Evolutionary conservation across 2,888 invertebrate genomes (phyloP), one percentile per base, ranked within the genome.

Genomic region (Eilema griseolum): DNA sequence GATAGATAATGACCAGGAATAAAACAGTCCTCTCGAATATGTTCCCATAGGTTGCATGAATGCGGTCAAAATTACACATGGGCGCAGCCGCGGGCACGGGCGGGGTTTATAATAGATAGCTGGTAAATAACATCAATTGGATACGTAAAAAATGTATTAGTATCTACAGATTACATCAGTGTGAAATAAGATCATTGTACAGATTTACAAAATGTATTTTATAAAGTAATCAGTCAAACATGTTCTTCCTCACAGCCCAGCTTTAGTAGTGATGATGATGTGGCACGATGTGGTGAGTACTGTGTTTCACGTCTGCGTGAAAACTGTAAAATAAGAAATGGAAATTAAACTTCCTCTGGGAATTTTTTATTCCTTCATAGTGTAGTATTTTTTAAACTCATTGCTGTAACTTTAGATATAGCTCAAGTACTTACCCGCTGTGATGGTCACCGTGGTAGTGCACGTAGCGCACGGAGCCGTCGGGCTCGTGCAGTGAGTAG

Each of bases 401-500:
- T 16, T n/a, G 57, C 24, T 24, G 23, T 24, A 14, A 24, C 1
- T 24, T 24, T 3, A 2, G 14, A 4, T 2, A 57, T 60, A 24
- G n/a, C 5, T n/a, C n/a, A n/a, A n/a, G 3, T 59, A 52, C 78
- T 87, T 85, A 95, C 88, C 95, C 95, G 46, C 88, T 87, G 75
- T 94, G 91, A 64, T 95, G 89, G 75, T 95, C 95, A 46, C 93
- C 95, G 69, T 90, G 91, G 79, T 96, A 96, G 78, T 95, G 93
- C 4, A 96, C 95, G 28, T 93, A 92, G 77, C 96, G 92, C 77
- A 92, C 83, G 77, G 94, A 94, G 52, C 96, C 96, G 69, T 94
- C 95, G 20, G 96, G 92, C 77, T 96, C 93, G 74, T 95, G 93
- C 37, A 96, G 88, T 20, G 85, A 81, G 52, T 64, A 64, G 28